phyloP scores from a whole-genome alignment of 1,140 invertebrate genomes.

The Metaphire vulgaris region DNA sequence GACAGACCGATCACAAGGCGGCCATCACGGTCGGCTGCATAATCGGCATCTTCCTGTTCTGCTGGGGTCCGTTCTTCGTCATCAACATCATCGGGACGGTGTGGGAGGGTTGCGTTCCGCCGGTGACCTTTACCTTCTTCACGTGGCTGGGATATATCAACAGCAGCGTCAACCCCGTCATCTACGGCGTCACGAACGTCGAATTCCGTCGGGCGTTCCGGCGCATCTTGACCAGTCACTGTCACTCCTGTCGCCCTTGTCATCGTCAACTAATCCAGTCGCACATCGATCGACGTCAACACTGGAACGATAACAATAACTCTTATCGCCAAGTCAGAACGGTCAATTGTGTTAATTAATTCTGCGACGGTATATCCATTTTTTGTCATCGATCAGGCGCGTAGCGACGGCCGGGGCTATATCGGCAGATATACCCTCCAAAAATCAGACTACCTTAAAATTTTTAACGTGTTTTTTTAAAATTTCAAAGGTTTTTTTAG shows the following conservation, averaged over 20 bases:
- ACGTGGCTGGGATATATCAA: conserved; percentile 99
- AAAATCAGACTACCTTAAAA: too few relatives aligned
- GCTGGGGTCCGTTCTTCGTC: conserved; percentile 92
- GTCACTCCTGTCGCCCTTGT: not conserved
- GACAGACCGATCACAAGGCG: conserved; percentile 87
- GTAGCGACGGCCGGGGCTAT: too few relatives aligned
- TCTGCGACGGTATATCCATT: too few relatives aligned
- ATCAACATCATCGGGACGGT: conserved; percentile 77
- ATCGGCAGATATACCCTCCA: too few relatives aligned
- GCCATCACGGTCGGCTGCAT: conserved; percentile 86
- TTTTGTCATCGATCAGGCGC: too few relatives aligned
- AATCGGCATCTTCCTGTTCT: conserved; percentile 84
- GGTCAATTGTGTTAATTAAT: too few relatives aligned
- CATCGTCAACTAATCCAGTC: too few relatives aligned
- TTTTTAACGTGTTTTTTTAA: too few relatives aligned
- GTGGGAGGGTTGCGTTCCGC: conserved; percentile 48
- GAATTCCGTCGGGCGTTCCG: conserved; percentile 47
- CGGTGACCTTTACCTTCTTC: conserved; percentile 82
- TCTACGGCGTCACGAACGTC: conserved; percentile 48
- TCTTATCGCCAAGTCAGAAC: not conserved
- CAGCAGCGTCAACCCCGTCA: conserved; percentile 46
- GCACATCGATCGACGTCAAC: too few relatives aligned
- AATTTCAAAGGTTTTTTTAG: too few relatives aligned
- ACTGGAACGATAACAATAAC: not conserved
- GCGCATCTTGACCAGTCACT: conserved; percentile 38